Percentiles rank a stretch among this genome's conserved stretches.
phyloP scores from a whole-genome alignment of 1,140 invertebrate species.

The Euura lappo region DNA sequence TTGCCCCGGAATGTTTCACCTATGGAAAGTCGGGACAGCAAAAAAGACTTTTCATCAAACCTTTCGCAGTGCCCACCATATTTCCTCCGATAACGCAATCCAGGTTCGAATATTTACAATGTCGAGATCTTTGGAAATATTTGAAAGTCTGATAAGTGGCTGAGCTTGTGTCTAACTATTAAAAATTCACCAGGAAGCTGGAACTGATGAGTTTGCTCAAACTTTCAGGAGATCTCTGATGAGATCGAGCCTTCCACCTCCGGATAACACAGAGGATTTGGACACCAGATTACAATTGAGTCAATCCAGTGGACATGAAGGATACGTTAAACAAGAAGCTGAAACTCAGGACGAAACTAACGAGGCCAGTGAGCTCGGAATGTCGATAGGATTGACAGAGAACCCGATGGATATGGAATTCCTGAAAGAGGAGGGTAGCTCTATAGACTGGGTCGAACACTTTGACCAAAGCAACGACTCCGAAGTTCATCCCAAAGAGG shows the following conservation, averaged over 20 bases:
- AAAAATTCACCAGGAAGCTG: too few species aligned
- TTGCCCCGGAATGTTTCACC: not conserved
- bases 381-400: slow-evolving; percentile 1
- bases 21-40: not conserved
- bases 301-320: not conserved
- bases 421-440: not conserved
- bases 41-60: not conserved
- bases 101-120: not conserved
- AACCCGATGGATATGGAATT: not conserved
- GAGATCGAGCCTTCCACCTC: not conserved
- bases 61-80: not conserved
- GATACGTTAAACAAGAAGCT: not conserved
- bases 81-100: slow-evolving; percentile 1
- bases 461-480: slow-evolving; percentile 3
- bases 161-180: too few species aligned
- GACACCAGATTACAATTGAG: not conserved
- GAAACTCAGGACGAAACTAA: not conserved
- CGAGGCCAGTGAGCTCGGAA: not conserved
- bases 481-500: not conserved
- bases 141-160: too few species aligned
- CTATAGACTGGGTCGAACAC: not conserved
- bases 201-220: too few species aligned
- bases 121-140: too few species aligned
- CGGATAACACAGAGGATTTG: not conserved
- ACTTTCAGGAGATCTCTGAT: not conserved